These are phyloP conservation scores for Lithosia quadra DNA, from an alignment of 2,888 invertebrate species.

Conservation along the genomic window DNA sequence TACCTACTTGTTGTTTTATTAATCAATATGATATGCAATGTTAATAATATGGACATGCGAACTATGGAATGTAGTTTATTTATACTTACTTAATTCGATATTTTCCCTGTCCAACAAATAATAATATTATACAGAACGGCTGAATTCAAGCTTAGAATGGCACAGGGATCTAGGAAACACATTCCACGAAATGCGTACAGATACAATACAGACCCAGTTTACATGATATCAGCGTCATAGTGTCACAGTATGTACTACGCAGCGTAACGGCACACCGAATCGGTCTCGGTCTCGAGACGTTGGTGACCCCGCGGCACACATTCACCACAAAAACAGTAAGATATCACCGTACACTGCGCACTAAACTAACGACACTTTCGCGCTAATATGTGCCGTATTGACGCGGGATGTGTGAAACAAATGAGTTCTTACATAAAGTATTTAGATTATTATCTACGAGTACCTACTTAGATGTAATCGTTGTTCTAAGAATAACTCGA, in stretches of 20 bases:
- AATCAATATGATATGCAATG: too few relatives aligned
- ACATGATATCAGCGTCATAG: conserved; percentile 40
- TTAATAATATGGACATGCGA: too few relatives aligned
- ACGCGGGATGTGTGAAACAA: conserved; percentile 34
- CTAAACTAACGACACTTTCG: conserved; percentile 55
- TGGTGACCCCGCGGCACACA: conserved; percentile 64
- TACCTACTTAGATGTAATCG: not conserved
- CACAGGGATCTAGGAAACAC: conserved; percentile 44
- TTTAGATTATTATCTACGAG: not conserved
- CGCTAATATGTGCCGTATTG: conserved; percentile 40
- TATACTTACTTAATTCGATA: too few relatives aligned
- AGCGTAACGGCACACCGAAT: conserved; percentile 62
- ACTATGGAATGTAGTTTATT: too few relatives aligned
- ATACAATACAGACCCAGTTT: conserved; percentile 50
- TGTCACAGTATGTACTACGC: conserved; percentile 44
- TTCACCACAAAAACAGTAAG: conserved; percentile 56
- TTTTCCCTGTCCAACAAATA: conserved; percentile 19
- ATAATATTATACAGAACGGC: conserved; percentile 27
- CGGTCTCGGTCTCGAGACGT: conserved; percentile 52
- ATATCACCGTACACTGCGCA: conserved; percentile 51
- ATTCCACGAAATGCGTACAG: conserved; percentile 41
- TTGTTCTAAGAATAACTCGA: not conserved
- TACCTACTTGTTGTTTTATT: too few relatives aligned
- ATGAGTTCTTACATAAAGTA: conserved; percentile 19
- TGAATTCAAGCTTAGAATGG: conserved; percentile 34